These are phyloP conservation scores for Clusia tigrina DNA, from an alignment of 2,888 invertebrate genomes.

Conservation along the genomic window DNA sequence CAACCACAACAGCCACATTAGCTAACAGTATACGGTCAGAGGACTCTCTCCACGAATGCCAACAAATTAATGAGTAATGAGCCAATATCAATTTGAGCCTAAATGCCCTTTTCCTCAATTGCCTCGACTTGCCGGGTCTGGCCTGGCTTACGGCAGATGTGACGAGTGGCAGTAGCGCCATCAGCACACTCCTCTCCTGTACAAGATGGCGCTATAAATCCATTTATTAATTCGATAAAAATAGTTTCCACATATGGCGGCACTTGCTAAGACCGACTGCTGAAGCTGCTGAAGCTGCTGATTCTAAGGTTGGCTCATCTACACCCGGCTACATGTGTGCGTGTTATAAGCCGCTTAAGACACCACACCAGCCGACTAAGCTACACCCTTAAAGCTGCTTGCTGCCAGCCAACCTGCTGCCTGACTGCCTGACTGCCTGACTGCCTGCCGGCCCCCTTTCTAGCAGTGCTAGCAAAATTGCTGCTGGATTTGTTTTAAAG, in stretches of 20 bases:
- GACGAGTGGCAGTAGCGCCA: neutral
- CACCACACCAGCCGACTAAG: no score
- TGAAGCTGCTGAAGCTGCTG: no score
- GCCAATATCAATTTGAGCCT: conserved; percentile 20
- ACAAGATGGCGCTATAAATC: conserved; percentile 2
- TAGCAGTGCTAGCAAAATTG: no score
- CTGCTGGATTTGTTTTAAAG: no score
- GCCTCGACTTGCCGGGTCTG: neutral
- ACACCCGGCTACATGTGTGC: no score
- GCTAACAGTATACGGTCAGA: neutral
- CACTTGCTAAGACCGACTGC: no score
- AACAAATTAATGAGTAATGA: conserved; percentile 14
- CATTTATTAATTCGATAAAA: conserved; percentile 3
- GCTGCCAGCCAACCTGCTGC: no score
- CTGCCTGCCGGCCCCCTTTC: no score
- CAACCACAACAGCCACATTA: neutral
- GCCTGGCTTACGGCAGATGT: neutral
- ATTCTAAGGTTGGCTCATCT: no score
- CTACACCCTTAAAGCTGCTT: no score
- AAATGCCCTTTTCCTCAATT: conserved; percentile 14
- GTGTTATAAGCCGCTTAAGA: no score
- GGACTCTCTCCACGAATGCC: neutral
- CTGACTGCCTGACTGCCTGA: no score
- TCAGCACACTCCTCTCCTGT: neutral
- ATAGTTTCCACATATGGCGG: neutral